These are phyloP conservation scores for Gryon sp. DNA, from an alignment of 1,140 invertebrate genomes.

Conservation along the genomic window DNA sequence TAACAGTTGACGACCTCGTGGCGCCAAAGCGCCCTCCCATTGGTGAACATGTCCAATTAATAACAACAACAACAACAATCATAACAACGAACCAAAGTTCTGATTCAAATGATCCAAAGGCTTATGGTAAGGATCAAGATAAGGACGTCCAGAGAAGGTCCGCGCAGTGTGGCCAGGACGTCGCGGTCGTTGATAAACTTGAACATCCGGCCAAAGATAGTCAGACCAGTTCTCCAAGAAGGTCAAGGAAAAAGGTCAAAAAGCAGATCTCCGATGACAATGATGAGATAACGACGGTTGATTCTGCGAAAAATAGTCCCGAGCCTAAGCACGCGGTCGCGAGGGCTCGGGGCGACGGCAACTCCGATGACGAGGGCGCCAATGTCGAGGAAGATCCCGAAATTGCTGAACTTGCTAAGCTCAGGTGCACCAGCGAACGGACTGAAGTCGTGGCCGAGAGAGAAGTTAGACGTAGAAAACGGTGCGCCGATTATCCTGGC, in stretches of 20 bases:
- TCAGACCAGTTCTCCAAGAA: slow-evolving; percentile 7
- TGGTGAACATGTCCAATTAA: too few relatives aligned
- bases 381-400: slow-evolving; percentile 85
- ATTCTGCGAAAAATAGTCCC: slow-evolving; percentile 38
- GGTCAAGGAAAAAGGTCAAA: slow-evolving; percentile 4
- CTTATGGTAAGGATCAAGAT: too few relatives aligned
- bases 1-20: slow-evolving; percentile 44
- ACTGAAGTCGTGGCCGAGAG: slow-evolving; percentile 92
- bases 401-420: slow-evolving; percentile 87
- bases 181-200: slow-evolving; percentile 6
- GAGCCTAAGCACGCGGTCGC: slow-evolving; percentile 79
- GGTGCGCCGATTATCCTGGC: slow-evolving; percentile 95
- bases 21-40: slow-evolving; percentile 25
- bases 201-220: background rate
- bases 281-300: background rate
- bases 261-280: slow-evolving; percentile 22
- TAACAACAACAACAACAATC: slow-evolving; percentile 2
- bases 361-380: slow-evolving; percentile 77
- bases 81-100: slow-evolving; percentile 18
- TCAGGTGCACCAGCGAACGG: slow-evolving; percentile 92
- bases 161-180: slow-evolving; percentile 76
- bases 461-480: slow-evolving; percentile 86
- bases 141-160: slow-evolving; percentile 67
- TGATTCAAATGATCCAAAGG: slow-evolving; percentile 15
- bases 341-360: slow-evolving; percentile 80